A percentile compares a stretch with the other conserved stretches of the same genome.
phyloP scores from a whole-genome alignment of 2,888 invertebrate species.

The Tetranychus truncatus region DNA sequence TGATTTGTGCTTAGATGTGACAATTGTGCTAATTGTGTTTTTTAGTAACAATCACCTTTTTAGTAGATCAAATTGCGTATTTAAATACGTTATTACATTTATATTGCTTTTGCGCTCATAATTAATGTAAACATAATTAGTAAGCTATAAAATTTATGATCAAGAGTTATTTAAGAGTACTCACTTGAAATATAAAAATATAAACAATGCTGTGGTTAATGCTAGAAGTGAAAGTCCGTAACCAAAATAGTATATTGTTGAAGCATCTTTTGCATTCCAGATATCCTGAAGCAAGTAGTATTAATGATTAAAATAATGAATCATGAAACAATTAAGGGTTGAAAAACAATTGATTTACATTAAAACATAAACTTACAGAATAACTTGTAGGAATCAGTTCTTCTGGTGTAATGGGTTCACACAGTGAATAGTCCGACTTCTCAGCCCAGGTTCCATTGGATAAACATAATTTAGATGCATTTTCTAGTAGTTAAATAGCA shows the following conservation, averaged over 20 bases:
- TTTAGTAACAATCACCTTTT: too few relatives aligned
- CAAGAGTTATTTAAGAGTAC: constrained; percentile 31
- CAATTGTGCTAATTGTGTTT: too few relatives aligned
- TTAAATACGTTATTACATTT: too few relatives aligned
- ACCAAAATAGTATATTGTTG: constrained; percentile 49
- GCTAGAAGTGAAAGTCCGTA: constrained; percentile 65
- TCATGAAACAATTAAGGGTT: neutral
- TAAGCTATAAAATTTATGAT: too few relatives aligned
- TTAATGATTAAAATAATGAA: neutral
- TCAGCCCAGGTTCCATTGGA: constrained; percentile 57
- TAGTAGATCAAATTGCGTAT: too few relatives aligned
- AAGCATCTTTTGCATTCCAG: constrained; percentile 4
- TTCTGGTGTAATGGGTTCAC: constrained; percentile 43
- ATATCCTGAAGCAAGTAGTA: neutral
- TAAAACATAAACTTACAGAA: neutral
- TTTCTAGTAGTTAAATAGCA: constrained; percentile 38
- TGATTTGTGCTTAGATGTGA: too few relatives aligned
- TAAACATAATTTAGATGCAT: constrained; percentile 59
- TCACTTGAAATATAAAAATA: constrained; percentile 78
- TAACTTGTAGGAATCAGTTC: constrained; percentile 15
- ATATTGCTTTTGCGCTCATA: too few relatives aligned
- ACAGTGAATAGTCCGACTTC: constrained; percentile 49
- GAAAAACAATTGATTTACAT: neutral
- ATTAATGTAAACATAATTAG: too few relatives aligned
- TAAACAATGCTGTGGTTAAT: constrained; percentile 58